These are phyloP conservation scores for Phymastichus coffea DNA, from an alignment of 1,140 invertebrate genomes.

Conservation along the genomic window DNA sequence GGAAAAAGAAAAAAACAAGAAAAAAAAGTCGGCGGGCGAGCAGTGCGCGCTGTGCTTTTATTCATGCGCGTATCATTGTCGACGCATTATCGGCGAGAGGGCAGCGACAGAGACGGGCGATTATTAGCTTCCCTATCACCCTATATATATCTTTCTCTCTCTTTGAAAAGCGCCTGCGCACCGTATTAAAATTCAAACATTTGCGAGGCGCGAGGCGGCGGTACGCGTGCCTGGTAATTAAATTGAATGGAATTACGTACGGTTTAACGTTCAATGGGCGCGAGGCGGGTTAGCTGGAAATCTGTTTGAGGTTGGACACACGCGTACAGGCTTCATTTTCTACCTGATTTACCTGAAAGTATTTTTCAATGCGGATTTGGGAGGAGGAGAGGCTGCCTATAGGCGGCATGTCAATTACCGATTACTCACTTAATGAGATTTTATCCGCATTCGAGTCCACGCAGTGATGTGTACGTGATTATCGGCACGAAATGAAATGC, in stretches of 20 bases:
- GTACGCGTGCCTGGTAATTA: constrained; percentile 43
- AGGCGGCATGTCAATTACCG: too few relatives aligned
- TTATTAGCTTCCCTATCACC: constrained; percentile 45
- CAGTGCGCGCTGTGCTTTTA: not conserved
- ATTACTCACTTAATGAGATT: too few relatives aligned
- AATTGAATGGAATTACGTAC: constrained; percentile 52
- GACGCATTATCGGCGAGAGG: constrained; percentile 36
- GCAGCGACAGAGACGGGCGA: constrained; percentile 36
- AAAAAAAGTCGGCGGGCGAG: constrained; percentile 1
- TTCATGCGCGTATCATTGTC: constrained; percentile 27
- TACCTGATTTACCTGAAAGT: constrained; percentile 17
- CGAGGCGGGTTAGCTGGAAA: constrained; percentile 24
- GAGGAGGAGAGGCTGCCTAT: too few relatives aligned
- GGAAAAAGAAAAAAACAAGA: not conserved
- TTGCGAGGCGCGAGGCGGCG: constrained; percentile 33
- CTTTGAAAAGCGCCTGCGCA: not conserved
- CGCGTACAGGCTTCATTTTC: constrained; percentile 6
- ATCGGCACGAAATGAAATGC: too few relatives aligned
- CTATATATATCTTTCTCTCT: too few relatives aligned
- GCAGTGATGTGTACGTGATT: too few relatives aligned
- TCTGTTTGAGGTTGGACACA: constrained; percentile 30
- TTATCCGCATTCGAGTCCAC: too few relatives aligned
- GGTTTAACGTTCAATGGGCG: constrained; percentile 39
- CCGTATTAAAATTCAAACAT: constrained; percentile 31
- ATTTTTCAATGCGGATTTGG: too few relatives aligned